phyloP scores from a whole-genome alignment of 2,113 vertebrate genomes.

The Antigone vipio region DNA sequence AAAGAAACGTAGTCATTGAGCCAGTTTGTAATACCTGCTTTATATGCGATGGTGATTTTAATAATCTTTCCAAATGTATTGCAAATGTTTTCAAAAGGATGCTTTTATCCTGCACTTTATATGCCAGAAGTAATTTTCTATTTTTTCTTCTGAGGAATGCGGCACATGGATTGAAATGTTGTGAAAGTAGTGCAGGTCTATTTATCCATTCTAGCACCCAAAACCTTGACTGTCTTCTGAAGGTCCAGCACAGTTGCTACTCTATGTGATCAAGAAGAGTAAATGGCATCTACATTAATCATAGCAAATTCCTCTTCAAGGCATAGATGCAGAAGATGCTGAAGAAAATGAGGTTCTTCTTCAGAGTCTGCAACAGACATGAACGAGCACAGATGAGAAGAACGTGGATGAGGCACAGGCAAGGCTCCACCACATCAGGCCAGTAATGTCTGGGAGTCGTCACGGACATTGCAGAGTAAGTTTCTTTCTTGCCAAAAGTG shows the following conservation, averaged over 20 bases:
- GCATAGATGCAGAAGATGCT: not conserved
- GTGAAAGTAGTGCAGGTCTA: not conserved
- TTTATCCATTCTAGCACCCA: not conserved
- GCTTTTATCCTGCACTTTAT: not conserved
- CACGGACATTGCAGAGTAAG: not conserved
- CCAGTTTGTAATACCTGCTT: not conserved
- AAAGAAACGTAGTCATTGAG: not conserved
- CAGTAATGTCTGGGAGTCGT: not conserved
- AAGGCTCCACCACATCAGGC: not conserved
- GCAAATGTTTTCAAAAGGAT: not conserved
- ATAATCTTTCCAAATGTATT: not conserved
- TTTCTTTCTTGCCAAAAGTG: slow-evolving; percentile 24
- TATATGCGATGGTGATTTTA: not conserved
- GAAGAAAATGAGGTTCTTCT: not conserved
- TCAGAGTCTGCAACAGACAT: not conserved
- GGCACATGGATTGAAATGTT: not conserved
- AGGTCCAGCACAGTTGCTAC: not conserved
- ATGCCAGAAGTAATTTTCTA: not conserved
- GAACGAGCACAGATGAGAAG: not conserved
- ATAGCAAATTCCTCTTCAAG: not conserved
- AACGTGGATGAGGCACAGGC: not conserved
- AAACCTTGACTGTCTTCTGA: not conserved
- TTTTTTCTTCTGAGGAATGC: not conserved
- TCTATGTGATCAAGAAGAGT: not conserved
- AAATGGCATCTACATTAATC: not conserved